These are phyloP conservation scores for Nematostella vectensis DNA, from an alignment of 92 coral and sea anemone genomes.

Conservation along the genomic window DNA sequence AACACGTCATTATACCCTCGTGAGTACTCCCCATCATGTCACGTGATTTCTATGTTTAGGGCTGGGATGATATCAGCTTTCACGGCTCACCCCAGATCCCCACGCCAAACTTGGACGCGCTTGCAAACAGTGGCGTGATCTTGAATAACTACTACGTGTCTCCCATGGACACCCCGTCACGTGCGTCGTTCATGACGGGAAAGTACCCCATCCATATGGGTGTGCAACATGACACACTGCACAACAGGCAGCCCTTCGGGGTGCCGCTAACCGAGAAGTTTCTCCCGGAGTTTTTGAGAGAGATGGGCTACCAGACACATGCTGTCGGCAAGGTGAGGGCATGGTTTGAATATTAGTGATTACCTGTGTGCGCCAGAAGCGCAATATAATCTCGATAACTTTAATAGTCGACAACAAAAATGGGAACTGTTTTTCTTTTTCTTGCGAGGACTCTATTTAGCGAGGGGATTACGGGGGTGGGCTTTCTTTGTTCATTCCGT, in stretches of 20 bases:
- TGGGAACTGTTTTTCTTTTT: too few relatives aligned
- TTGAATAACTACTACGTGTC: constrained; percentile 95
- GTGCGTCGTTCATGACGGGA: constrained; percentile 98
- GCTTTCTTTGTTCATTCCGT: too few relatives aligned
- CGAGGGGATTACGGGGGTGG: too few relatives aligned
- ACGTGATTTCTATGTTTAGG: constrained; percentile 29
- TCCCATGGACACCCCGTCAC: constrained; percentile 79
- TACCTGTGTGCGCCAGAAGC: background rate
- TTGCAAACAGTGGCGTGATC: constrained; percentile 88
- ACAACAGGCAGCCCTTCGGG: constrained; percentile 87
- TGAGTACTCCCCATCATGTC: too few relatives aligned
- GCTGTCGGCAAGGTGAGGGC: constrained; percentile 95
- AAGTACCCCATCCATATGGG: constrained; percentile 88
- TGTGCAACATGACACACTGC: constrained; percentile 88
- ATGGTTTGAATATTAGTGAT: background rate
- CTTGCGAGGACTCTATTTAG: too few relatives aligned
- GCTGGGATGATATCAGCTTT: constrained; percentile 99
- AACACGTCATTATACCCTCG: too few relatives aligned
- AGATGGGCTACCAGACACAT: constrained; percentile 78
- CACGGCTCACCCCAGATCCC: constrained; percentile 99
- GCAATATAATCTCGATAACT: too few relatives aligned
- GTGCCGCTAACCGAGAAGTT: constrained; percentile 81
- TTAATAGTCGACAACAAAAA: too few relatives aligned
- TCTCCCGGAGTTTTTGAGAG: constrained; percentile 65
- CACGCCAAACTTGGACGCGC: constrained; percentile 88